Base-by-base conservation (phyloP, 2,797 vertebrate species). In the Denticeps clupeoides region DNA sequence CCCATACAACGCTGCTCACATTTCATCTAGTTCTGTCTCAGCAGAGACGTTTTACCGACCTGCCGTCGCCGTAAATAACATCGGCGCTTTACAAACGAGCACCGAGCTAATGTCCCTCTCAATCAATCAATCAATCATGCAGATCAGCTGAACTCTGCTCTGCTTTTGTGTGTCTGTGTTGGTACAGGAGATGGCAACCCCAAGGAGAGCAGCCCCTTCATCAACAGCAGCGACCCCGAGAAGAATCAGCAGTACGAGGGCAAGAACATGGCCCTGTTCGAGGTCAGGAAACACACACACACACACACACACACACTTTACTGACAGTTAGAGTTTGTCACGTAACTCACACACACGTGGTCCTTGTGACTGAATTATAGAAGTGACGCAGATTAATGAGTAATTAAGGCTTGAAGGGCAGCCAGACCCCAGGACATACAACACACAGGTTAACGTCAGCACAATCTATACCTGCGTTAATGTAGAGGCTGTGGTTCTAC, bases 141-240 rank as follows among this genome's bases (percentile, higher is more conserved):
- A n/a, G n/a, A n/a, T n/a, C n/a, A n/a, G n/a, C n/a, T n/a, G n/a
- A n/a, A n/a, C n/a, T n/a, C n/a, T n/a, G n/a, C n/a, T 58, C 32
- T 47, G 4, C 7, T 8, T 9, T 60, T 64, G 1, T 58, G 19
- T 69, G 32, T 63, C 28, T 69, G 49, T 3, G n/a, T n/a, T n/a
- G n/a, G n/a, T n/a, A n/a, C 71, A 97, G 94, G 89, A 1, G 94
- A 99, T 84, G 90, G 88, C 63, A 95, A 92, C 66, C 93, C 92
- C 58, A 99, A 97, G 77, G 94, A 99, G 70, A 97, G 89, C 84
- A 96, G 92, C 59, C 93, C 93, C 23, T 99, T 97, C 82, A 97
- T 97, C 79, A 97, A 99, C 80, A 97, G 91, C 81, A 93, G 89
- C 0, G 92, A 97, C 71, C 74, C 83, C 49, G 94, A 97, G 72